Base-by-base conservation (phyloP, 1,140 invertebrate genomes). In the Ceratitis capitata region DNA sequence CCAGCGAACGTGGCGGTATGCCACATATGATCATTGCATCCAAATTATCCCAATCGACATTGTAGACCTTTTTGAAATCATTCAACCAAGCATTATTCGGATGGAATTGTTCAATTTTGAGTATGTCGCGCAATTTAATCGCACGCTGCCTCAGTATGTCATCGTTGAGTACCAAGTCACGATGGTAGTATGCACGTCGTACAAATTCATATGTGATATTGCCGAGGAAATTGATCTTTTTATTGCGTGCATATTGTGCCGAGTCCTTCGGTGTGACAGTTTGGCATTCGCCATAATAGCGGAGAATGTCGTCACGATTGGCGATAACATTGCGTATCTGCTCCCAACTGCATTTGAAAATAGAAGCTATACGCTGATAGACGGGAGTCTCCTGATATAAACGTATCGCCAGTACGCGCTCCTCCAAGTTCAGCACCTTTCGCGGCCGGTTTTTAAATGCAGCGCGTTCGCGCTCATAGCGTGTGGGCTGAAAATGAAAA, bases 141-240 rank as follows among this genome's bases (percentile, higher is more conserved):
- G 86, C 86, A 82, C 83, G 85, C 32, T 85, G 74, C 16, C 74
- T 85, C 49, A 87, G 78, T 9, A 82, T 29, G 5, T 84, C 78
- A 83, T 87, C 85, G 29, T 64, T 84, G 26, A 87, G 56, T 3
- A 9, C 49, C 5, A 35, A 49, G 2, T 39, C 23, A 16, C 49
- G 85, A 51, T 87, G 83, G 42, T 53, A 84, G 19, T 84, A 45
- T 19, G 85, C 86, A 14, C 86, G 64, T 61, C 78, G 58, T 4
- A 87, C 58, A 32, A 84, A 87, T 42, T 87, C 86, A 32, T 85
- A 85, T 58, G 85, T 86, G 9, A 85, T 45, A 42, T 85, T 85
- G 26, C 86, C 86, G 26, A 87, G 85, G 64, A 87, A 85, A 9
- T 83, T 85, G 42, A 87, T 87, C 83, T 87, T 87, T 56, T 87